phyloP scores from a whole-genome alignment of 1,140 invertebrate genomes.

The Eubasilissa regina region DNA sequence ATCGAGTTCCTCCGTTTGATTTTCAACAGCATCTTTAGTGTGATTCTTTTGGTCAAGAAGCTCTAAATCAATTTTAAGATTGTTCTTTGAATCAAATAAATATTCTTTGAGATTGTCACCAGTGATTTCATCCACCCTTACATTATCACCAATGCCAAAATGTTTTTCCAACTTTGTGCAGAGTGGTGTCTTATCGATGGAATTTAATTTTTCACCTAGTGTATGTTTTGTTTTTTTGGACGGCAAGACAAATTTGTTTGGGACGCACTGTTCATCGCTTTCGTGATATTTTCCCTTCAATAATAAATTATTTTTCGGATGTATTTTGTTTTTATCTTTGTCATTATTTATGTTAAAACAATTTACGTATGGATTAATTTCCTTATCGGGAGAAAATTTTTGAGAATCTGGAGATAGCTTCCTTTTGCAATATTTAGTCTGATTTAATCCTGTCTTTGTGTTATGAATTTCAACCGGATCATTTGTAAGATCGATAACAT shows the following conservation, averaged over 20 bases:
- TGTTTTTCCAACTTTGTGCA: background rate
- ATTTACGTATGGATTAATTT: background rate
- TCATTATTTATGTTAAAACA: background rate
- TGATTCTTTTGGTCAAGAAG: background rate
- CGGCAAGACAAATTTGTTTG: slow-evolving; percentile 4
- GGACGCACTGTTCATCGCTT: slow-evolving; percentile 35
- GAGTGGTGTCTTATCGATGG: background rate
- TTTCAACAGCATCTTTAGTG: background rate
- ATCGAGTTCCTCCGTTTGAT: background rate
- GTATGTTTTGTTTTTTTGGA: slow-evolving; percentile 38
- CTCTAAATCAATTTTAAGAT: no score
- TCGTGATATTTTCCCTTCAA: slow-evolving; percentile 45
- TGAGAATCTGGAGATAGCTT: background rate
- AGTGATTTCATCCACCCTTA: background rate
- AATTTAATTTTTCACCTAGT: background rate
- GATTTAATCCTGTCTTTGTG: background rate
- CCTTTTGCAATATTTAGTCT: slow-evolving; percentile 5
- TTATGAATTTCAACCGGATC: background rate
- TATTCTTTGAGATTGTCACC: no score
- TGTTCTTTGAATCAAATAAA: no score
- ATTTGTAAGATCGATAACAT: slow-evolving; percentile 4
- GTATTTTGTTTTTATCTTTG: slow-evolving; percentile 35
- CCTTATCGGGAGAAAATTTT: background rate
- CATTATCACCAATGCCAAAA: background rate
- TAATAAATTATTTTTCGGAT: slow-evolving; percentile 31